Conservation (phyloP, 2,113 vertebrate species). For the Phasianus colchicus region DNA sequence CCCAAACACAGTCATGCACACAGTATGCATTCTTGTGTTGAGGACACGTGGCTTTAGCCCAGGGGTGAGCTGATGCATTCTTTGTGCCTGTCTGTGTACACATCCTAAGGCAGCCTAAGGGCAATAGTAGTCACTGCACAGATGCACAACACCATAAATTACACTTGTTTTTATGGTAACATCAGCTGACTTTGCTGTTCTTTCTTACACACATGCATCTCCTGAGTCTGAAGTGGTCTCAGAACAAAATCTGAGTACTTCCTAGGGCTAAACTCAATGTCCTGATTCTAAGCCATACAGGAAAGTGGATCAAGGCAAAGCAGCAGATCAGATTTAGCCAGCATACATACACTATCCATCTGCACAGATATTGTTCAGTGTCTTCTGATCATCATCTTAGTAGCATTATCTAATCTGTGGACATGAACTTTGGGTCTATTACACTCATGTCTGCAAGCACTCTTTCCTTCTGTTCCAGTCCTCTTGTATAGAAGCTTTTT, state of each 20-base stretch:
- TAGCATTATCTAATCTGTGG: fast-evolving
- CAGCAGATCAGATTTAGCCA: not conserved
- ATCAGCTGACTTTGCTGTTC: not conserved
- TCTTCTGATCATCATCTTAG: not conserved
- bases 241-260: not conserved
- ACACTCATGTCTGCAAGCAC: not conserved
- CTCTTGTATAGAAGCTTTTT: not conserved
- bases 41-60: not conserved
- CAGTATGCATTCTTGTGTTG: not conserved
- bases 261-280: not conserved
- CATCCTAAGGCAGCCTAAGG: fast-evolving
- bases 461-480: not conserved
- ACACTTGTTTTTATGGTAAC: not conserved
- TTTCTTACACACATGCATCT: not conserved
- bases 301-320: not conserved
- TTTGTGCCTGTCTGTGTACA: not conserved
- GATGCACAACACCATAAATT: not conserved
- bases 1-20: fast-evolving
- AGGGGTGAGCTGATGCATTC: fast-evolving
- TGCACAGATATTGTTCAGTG: fast-evolving
- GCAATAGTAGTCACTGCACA: not conserved
- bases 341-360: fast-evolving
- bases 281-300: not conserved
- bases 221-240: not conserved
- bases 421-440: not conserved